A percentile compares a stretch with the other conserved stretches of the same genome.
Evolutionary conservation across 1,140 invertebrate genomes (phyloP).

Genomic region (Kradibia gibbosae): DNA sequence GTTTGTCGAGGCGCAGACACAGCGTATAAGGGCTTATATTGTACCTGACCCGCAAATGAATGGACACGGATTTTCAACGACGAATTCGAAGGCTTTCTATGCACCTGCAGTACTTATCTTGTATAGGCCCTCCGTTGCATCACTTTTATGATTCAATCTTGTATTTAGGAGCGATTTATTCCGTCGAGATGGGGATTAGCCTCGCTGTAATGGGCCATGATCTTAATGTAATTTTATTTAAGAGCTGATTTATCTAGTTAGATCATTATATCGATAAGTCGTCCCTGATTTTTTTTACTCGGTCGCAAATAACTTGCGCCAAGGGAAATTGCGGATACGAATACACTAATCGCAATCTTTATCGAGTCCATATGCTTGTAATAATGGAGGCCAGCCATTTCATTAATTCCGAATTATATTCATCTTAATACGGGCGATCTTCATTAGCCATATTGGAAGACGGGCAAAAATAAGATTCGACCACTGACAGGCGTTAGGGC

Average conservation of each 20-base stretch:
- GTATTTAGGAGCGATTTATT: not conserved
- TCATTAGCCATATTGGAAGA: not conserved
- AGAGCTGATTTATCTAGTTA: not conserved
- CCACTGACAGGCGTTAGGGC: not conserved
- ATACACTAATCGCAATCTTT: not conserved
- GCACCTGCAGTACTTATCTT: not conserved
- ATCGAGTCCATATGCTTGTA: not conserved
- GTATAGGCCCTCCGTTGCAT: not conserved
- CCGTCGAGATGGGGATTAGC: not conserved
- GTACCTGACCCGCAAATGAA: not conserved
- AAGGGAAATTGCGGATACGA: no score
- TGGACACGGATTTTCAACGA: not conserved
- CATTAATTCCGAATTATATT: not conserved
- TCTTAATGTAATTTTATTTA: not conserved
- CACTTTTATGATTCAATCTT: conserved; percentile 18
- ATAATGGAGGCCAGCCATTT: not conserved
- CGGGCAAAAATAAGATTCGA: no score
- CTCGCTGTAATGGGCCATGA: not conserved
- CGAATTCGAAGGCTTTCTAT: not conserved
- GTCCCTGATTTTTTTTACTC: no score
- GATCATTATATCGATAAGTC: not conserved
- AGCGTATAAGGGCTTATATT: not conserved
- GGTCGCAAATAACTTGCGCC: not conserved
- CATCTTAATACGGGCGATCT: not conserved
- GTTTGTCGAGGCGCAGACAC: not conserved